These are phyloP conservation scores for Tetranychus piercei DNA, from an alignment of 2,888 invertebrate species.

Conservation along the genomic window DNA sequence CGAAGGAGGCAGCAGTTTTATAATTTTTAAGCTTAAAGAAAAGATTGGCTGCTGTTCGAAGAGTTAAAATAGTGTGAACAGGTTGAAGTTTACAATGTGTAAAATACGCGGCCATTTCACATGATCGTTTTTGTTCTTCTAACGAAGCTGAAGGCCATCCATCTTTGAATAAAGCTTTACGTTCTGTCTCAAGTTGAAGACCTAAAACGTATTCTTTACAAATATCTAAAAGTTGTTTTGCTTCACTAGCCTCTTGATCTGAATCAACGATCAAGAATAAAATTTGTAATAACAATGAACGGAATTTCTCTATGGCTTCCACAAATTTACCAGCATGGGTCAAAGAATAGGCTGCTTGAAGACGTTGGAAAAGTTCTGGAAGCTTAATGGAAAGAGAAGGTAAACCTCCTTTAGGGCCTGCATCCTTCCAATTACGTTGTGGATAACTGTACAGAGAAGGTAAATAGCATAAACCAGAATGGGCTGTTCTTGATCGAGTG, in stretches of 20 bases:
- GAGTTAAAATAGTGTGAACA: constrained; percentile 80
- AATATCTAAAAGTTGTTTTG: constrained; percentile 72
- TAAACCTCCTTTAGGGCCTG: constrained; percentile 44
- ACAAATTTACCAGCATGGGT: constrained; percentile 87
- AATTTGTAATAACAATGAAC: constrained; percentile 55
- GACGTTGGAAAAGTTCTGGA: constrained; percentile 58
- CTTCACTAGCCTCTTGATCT: constrained; percentile 76
- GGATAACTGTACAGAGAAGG: constrained; percentile 55
- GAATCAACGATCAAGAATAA: constrained; percentile 75
- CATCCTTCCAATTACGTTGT: constrained; percentile 71
- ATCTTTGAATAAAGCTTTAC: constrained; percentile 44
- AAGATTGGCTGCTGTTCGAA: constrained; percentile 85
- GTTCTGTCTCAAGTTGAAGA: constrained; percentile 70
- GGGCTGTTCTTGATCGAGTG: constrained; percentile 53
- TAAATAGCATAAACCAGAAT: constrained; percentile 54
- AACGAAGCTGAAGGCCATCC: constrained; percentile 56
- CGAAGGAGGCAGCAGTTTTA: constrained; percentile 84
- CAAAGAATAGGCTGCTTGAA: constrained; percentile 75
- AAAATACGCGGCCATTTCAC: constrained; percentile 97
- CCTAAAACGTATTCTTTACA: constrained; percentile 73
- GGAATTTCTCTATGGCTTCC: constrained; percentile 72
- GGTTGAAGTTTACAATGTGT: constrained; percentile 94
- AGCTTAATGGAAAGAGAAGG: constrained; percentile 68
- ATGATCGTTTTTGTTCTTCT: constrained; percentile 75
- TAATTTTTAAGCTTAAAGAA: constrained; percentile 93